phyloP scores from a whole-genome alignment of 1,140 invertebrate species.

The Lanistes nyassanus region DNA sequence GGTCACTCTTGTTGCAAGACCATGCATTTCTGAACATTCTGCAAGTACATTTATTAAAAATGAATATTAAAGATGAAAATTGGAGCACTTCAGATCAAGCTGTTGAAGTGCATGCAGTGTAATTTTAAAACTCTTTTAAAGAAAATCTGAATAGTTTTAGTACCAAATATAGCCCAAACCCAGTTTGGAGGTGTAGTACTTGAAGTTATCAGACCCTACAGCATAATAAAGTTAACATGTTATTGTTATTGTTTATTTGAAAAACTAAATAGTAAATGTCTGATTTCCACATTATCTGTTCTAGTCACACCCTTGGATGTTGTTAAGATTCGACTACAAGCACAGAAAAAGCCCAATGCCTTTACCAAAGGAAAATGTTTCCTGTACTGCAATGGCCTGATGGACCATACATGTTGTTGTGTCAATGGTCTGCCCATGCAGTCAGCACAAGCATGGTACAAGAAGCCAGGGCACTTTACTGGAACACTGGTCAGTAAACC shows the following conservation, averaged over 20 bases:
- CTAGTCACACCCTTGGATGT: slow-evolving; percentile 98
- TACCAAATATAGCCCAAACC: background rate
- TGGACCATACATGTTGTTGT: slow-evolving; percentile 98
- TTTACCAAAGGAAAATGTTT: slow-evolving; percentile 88
- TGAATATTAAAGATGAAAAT: no score
- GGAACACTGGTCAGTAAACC: slow-evolving; percentile 82
- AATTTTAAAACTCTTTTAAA: background rate
- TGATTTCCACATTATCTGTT: slow-evolving; percentile 77
- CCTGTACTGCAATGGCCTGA: slow-evolving; percentile 97
- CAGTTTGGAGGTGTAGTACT: no score
- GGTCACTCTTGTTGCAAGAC: no score
- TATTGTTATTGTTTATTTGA: background rate
- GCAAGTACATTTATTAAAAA: no score
- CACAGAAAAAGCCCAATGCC: slow-evolving; percentile 84
- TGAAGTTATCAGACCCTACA: no score
- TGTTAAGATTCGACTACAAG: slow-evolving; percentile 96
- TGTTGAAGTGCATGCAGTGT: no score
- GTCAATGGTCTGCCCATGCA: slow-evolving; percentile 63
- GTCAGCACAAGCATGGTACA: slow-evolving; percentile 53
- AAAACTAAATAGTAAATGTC: slow-evolving; percentile 67
- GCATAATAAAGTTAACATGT: no score
- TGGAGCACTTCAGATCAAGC: no score
- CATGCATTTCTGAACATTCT: no score
- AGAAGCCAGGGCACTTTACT: slow-evolving; percentile 81
- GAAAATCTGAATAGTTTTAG: background rate